These are phyloP conservation scores for Rhagologus leucostigma DNA, from an alignment of 2,113 vertebrate species.

Conservation along the genomic window DNA sequence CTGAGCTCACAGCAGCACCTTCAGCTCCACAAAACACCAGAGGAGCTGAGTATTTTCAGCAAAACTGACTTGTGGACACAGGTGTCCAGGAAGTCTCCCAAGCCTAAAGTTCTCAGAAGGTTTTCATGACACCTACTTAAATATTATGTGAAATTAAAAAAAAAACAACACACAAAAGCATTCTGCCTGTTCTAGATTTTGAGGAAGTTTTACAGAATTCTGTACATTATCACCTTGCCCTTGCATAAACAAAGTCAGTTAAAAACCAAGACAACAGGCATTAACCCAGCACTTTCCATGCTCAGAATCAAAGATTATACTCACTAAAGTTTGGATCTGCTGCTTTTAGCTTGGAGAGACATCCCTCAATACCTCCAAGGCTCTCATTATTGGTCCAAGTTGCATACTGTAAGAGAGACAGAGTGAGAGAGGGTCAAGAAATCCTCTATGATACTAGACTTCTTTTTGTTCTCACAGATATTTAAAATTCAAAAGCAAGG, in stretches of 20 bases:
- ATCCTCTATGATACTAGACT: neutral
- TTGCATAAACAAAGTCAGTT: neutral
- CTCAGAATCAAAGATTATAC: neutral
- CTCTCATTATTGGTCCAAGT: slow-evolving; percentile 84
- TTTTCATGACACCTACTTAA: neutral
- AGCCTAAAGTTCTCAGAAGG: neutral
- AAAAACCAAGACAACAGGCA: neutral
- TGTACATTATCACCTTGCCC: neutral
- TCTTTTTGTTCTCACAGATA: neutral
- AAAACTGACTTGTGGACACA: neutral
- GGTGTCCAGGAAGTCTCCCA: neutral
- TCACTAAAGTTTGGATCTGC: slow-evolving; percentile 91
- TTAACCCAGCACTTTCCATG: neutral
- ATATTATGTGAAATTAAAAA: neutral
- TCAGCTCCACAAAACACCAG: neutral
- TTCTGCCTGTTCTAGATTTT: neutral
- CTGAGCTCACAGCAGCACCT: neutral
- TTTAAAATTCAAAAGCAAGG: neutral
- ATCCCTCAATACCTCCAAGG: slow-evolving; percentile 88
- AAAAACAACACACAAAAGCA: neutral
- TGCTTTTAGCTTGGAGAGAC: slow-evolving; percentile 76
- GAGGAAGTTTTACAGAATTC: neutral
- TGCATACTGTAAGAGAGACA: slow-evolving; percentile 76
- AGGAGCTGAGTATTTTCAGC: neutral
- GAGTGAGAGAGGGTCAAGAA: rapidly evolving